Evolutionary conservation across 2,113 vertebrate species (phyloP).

Genomic region (Leucosticte australis): DNA sequence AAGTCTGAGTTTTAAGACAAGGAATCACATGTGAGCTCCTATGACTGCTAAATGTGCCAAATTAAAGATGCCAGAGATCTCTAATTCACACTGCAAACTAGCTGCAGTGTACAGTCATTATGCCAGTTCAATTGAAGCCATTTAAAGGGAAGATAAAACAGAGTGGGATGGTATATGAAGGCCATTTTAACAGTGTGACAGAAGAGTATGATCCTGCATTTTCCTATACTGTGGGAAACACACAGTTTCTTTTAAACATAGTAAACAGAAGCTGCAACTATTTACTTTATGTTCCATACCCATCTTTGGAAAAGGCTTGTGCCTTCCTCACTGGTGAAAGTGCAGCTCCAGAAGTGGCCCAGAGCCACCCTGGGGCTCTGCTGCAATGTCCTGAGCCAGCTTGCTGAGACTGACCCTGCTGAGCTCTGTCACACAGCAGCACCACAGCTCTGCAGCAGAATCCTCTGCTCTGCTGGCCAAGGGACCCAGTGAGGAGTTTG

Average conservation of each 20-base stretch:
- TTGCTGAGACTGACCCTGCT: not conserved
- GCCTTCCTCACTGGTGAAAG: not conserved
- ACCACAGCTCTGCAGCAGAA: not conserved
- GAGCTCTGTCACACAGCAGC: not conserved
- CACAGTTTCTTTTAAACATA: not conserved
- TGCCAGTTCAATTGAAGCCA: not conserved
- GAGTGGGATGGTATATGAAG: not conserved
- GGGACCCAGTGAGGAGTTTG: not conserved
- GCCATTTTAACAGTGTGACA: not conserved
- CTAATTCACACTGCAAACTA: conserved; percentile 8
- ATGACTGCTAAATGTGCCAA: not conserved
- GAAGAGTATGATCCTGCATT: not conserved
- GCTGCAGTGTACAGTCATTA: not conserved
- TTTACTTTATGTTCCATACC: not conserved
- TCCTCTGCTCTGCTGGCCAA: not conserved
- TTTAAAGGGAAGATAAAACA: conserved; percentile 1
- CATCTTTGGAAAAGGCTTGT: not conserved
- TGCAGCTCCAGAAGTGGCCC: not conserved
- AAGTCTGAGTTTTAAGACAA: conserved; percentile 2
- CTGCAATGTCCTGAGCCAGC: not conserved
- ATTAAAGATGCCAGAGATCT: not conserved
- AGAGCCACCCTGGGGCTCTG: not conserved
- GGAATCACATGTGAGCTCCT: not conserved
- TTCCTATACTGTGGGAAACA: not conserved
- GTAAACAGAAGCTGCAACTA: not conserved